Conservation (phyloP, 2,113 vertebrate genomes). For the Halcyon malimbica region DNA sequence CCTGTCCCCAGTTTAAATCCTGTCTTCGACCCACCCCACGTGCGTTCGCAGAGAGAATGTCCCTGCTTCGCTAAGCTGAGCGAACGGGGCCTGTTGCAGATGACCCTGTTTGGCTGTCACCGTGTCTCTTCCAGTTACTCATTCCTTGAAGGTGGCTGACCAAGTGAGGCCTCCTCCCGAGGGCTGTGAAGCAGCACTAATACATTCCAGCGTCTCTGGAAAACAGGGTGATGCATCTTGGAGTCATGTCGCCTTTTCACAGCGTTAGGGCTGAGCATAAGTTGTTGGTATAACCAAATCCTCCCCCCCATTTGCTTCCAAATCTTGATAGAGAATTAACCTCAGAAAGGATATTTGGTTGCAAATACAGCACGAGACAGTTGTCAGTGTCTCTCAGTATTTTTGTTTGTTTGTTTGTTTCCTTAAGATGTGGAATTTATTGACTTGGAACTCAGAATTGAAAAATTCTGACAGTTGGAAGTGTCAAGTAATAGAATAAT, state of each 20-base stretch:
- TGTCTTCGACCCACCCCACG: background rate
- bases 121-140: background rate
- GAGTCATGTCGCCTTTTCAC: background rate
- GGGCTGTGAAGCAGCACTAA: background rate
- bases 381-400: background rate
- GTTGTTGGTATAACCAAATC: background rate
- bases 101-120: background rate
- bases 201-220: background rate
- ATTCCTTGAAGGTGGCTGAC: background rate
- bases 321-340: background rate
- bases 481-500: background rate
- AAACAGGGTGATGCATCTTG: background rate
- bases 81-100: background rate
- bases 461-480: background rate
- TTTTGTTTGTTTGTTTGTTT: background rate
- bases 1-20: background rate
- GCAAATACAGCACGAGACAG: background rate
- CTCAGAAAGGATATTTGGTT: background rate
- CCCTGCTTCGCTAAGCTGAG: background rate
- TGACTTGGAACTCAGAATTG: background rate
- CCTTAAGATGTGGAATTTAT: background rate
- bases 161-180: background rate
- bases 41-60: background rate
- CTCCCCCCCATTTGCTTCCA: fast-evolving
- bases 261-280: background rate